Conservation (phyloP, 2,888 invertebrate species). For the Homarus gammarus region DNA sequence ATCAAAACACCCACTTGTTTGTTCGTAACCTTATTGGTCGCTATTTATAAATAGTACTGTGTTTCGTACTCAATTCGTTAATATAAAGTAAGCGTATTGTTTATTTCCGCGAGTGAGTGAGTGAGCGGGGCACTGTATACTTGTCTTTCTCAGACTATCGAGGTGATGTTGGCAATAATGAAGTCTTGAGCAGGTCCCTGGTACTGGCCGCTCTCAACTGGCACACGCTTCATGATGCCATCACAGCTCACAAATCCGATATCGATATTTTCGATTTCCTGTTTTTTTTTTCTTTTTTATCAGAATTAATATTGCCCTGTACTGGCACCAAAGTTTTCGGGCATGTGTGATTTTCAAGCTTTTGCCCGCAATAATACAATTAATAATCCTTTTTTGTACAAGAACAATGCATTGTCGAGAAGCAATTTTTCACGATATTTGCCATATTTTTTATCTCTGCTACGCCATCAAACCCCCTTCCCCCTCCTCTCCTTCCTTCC, state of each 20-base stretch:
- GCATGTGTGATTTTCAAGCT: slow-evolving; percentile 35
- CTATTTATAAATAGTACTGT: background rate
- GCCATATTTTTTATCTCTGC: slow-evolving; percentile 11
- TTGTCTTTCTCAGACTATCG: background rate
- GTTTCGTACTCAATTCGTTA: slow-evolving; percentile 1
- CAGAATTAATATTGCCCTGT: slow-evolving; percentile 16
- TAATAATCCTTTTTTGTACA: slow-evolving; percentile 16
- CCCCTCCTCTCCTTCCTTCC: background rate
- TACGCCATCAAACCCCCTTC: background rate
- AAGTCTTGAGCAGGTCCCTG: background rate
- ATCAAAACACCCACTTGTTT: background rate
- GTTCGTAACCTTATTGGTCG: background rate
- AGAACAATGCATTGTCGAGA: slow-evolving; percentile 34
- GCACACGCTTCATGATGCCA: background rate
- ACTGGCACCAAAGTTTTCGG: slow-evolving; percentile 25
- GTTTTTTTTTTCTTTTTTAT: background rate
- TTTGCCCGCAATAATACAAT: slow-evolving; percentile 32
- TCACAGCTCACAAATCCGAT: background rate
- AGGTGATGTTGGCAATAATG: background rate
- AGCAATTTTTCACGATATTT: slow-evolving; percentile 1
- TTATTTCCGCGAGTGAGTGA: background rate
- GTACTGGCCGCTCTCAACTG: background rate
- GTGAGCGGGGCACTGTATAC: background rate
- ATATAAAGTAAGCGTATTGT: background rate
- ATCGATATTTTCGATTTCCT: background rate